Conservation (phyloP, 2,113 vertebrate genomes). For the Varanus komodoensis region DNA sequence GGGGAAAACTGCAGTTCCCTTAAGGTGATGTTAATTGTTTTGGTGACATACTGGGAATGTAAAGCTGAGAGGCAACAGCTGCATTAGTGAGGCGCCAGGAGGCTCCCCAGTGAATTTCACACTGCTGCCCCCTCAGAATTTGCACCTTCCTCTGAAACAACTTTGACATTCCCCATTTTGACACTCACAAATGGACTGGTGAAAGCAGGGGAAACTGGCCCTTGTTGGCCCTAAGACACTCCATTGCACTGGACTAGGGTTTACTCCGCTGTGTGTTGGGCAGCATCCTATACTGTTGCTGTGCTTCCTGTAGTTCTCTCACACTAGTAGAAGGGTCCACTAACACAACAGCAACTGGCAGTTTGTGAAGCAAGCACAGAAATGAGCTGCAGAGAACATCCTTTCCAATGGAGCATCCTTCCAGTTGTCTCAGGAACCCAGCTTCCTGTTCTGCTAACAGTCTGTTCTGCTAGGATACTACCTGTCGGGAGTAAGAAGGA, state of each 20-base stretch:
- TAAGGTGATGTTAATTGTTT: background rate
- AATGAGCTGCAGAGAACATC: no score
- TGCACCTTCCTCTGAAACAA: background rate
- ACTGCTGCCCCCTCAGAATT: background rate
- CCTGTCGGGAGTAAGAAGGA: no score
- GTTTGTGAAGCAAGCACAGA: no score
- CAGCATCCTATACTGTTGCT: no score
- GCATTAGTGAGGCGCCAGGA: background rate
- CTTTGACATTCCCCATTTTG: background rate
- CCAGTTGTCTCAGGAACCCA: no score
- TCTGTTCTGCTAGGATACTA: no score
- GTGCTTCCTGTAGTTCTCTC: no score
- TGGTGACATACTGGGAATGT: background rate
- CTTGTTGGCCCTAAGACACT: background rate
- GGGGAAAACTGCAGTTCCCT: no score
- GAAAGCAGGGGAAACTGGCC: background rate
- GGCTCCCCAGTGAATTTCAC: background rate
- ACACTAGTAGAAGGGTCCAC: no score
- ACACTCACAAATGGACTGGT: background rate
- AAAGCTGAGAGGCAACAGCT: background rate
- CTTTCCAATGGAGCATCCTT: no score
- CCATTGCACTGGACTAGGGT: background rate
- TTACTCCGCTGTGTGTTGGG: background rate
- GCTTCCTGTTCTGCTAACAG: no score
- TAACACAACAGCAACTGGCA: no score